Evolutionary conservation across 1,140 invertebrate species (phyloP), one percentile per base, ranked within the genome.

Genomic region (Cotesia chilonis): DNA sequence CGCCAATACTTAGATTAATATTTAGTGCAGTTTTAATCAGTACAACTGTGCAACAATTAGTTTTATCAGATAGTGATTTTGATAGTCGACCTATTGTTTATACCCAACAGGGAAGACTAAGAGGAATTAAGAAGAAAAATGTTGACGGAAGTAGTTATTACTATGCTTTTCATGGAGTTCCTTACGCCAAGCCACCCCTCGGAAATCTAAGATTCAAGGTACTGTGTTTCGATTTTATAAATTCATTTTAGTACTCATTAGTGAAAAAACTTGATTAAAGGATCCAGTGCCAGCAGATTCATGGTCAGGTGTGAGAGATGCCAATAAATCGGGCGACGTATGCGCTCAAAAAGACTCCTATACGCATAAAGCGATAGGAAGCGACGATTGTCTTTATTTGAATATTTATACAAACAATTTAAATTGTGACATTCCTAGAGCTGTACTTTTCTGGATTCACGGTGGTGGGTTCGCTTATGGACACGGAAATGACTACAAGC

Each of bases 341-440:
- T 90, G 88, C 57, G 83, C 86, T 1, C 91, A 87, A 37, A 1
- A 69, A 0, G 70, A 80, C 51, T 20, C 63, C 0, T 9, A 78
- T 0, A 71, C 68, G 0, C 69, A 61, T 0, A 1, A 63, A 41
- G 5, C 80, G 4, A 0, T 66, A 0, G 85, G 85, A 0, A 73
- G 74, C 65, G 92, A 94, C 86, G 94, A 97, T 80, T 96, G 95
- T 79, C 88, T 97, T 5, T 92, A 92, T 79, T 85, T 97, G n/a
- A 96, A 96, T 80, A 90, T 97, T 2, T 94, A 93, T 79, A 92
- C 93, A 14, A 91, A 92, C 71, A 52, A 71, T 17, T 77, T 84
- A 57, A 73, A 74, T 9, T 9, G 38, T 41, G 38, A 7, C 5
- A 41, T 7, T 10, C n/a, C 37, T 1, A 76, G 73, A 7, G 81